Conservation (phyloP, 2,888 invertebrate species). For the Scaptomyza cyrtandrae region DNA sequence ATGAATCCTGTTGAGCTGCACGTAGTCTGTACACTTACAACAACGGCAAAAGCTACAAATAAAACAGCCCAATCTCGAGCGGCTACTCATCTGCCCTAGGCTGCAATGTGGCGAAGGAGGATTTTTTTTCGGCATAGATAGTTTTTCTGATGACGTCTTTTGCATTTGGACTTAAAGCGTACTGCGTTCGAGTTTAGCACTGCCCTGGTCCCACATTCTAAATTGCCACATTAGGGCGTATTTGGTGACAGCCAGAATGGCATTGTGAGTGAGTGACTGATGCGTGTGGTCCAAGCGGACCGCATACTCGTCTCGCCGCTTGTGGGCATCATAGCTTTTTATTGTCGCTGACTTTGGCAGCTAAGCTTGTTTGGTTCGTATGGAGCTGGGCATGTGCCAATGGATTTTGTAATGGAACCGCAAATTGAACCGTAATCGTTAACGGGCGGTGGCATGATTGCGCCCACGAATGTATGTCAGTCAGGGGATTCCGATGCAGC, state of each 20-base stretch:
- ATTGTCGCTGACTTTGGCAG: slow-evolving; percentile 34
- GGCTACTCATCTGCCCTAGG: slow-evolving; percentile 20
- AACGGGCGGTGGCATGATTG: slow-evolving; percentile 17
- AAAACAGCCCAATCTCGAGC: slow-evolving; percentile 6
- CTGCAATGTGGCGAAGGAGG: slow-evolving; percentile 28
- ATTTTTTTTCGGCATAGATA: slow-evolving; percentile 53
- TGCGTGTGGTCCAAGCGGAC: slow-evolving; percentile 36
- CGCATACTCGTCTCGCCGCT: neutral
- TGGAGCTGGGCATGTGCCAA: slow-evolving; percentile 58
- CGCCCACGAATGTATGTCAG: slow-evolving; percentile 11
- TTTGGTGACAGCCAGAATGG: slow-evolving; percentile 39
- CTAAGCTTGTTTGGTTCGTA: slow-evolving; percentile 12
- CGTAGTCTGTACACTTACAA: slow-evolving; percentile 19
- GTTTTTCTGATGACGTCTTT: slow-evolving; percentile 56
- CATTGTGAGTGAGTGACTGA: slow-evolving; percentile 47
- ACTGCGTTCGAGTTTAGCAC: slow-evolving; percentile 49
- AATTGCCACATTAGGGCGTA: slow-evolving; percentile 49
- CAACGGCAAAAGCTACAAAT: slow-evolving; percentile 4
- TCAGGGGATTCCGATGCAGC: slow-evolving; percentile 5
- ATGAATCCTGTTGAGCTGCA: slow-evolving; percentile 27
- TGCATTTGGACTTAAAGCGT: slow-evolving; percentile 61
- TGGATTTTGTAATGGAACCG: slow-evolving; percentile 68
- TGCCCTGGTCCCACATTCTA: slow-evolving; percentile 15
- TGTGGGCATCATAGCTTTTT: slow-evolving; percentile 11
- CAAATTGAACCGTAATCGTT: slow-evolving; percentile 67